These are phyloP conservation scores for Astreopora myriophthalma DNA, from an alignment of 64 coral and sea anemone genomes.

Conservation along the genomic window DNA sequence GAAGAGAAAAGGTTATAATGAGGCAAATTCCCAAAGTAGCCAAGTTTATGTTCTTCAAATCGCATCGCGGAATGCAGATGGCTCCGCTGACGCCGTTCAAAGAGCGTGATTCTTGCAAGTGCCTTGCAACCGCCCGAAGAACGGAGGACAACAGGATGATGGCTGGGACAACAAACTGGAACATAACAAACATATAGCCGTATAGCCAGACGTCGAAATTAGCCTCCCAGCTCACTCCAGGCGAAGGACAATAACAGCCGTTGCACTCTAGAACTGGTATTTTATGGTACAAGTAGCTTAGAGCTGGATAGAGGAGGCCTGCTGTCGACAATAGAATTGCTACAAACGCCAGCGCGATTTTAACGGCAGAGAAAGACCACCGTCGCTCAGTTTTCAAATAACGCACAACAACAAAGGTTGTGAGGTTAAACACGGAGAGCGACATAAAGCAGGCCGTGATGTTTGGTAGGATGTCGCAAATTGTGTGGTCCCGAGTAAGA, in stretches of 20 bases:
- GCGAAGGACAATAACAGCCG: constrained; percentile 22
- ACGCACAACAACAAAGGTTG: constrained; percentile 6
- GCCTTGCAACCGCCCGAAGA: neutral
- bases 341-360: neutral
- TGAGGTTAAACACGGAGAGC: constrained; percentile 31
- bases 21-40: neutral
- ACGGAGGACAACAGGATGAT: neutral
- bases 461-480: constrained; percentile 13
- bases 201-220: constrained; percentile 45
- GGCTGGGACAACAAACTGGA: constrained; percentile 14
- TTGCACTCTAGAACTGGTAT: constrained; percentile 10
- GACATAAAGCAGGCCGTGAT: constrained; percentile 27
- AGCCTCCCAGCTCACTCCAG: constrained; percentile 20
- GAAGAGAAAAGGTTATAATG: neutral
- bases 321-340: neutral
- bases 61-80: neutral
- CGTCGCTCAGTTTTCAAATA: constrained; percentile 18
- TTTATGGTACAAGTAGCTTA: constrained; percentile 14
- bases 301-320: neutral
- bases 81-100: neutral
- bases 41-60: constrained; percentile 10
- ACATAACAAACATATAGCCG: constrained; percentile 16
- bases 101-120: neutral
- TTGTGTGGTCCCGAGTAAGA: neutral
- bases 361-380: constrained; percentile 3